Percentiles rank a stretch among this genome's conserved stretches.
Evolutionary conservation across 1,140 invertebrate species (phyloP).

Genomic region (Cydia amplana): DNA sequence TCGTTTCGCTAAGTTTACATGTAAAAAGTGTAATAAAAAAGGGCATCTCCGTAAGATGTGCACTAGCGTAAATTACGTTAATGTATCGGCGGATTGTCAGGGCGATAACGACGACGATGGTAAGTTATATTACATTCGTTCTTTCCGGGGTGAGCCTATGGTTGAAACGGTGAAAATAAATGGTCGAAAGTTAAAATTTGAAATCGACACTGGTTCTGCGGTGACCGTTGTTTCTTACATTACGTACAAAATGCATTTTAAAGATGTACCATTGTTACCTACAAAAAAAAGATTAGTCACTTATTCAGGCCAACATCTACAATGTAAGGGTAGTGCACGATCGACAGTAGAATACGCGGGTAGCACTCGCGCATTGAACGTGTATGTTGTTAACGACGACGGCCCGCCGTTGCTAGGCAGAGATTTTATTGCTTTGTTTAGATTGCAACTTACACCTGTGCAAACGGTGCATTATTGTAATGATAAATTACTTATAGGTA

Average conservation of each 20-base stretch:
- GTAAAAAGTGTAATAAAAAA: slow-evolving; percentile 5
- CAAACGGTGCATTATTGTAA: not conserved
- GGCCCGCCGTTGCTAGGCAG: too few species aligned
- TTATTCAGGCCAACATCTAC: not conserved
- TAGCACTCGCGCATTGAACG: not conserved
- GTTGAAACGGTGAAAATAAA: not conserved
- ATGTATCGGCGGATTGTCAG: not conserved
- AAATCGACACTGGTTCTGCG: not conserved
- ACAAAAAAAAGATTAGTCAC: slow-evolving; percentile 5
- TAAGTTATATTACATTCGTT: not conserved
- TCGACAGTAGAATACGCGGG: not conserved
- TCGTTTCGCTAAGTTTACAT: slow-evolving; percentile 1
- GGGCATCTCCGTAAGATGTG: not conserved
- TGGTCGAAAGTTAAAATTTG: slow-evolving; percentile 2
- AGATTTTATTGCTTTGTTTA: not conserved
- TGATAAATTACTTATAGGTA: not conserved
- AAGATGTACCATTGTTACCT: slow-evolving; percentile 13
- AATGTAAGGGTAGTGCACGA: not conserved
- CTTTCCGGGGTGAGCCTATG: not conserved
- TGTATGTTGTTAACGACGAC: not conserved
- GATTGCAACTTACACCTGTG: not conserved
- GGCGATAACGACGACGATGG: not conserved
- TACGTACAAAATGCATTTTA: slow-evolving; percentile 11
- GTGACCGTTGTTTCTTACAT: not conserved
- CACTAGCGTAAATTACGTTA: not conserved